These are phyloP conservation scores for Ameiurus melas DNA, from an alignment of 2,113 vertebrate species.

Conservation along the genomic window DNA sequence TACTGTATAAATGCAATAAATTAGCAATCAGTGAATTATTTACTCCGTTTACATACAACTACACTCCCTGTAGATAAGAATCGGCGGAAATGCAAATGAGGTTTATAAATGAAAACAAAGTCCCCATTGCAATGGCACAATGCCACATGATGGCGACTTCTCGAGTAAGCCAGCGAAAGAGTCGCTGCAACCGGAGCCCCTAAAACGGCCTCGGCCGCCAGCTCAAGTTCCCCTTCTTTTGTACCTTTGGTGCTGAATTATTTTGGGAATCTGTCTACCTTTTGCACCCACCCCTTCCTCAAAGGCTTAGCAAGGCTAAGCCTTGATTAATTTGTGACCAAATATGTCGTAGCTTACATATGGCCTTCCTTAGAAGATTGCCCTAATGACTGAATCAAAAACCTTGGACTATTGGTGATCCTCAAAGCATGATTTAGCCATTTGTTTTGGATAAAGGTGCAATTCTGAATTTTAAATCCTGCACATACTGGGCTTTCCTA, in stretches of 20 bases:
- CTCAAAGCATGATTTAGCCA: background rate
- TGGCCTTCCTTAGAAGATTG: background rate
- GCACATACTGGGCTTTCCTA: background rate
- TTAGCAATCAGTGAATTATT: slow-evolving; percentile 30
- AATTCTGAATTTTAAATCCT: background rate
- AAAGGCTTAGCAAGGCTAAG: background rate
- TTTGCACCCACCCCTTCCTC: slow-evolving; percentile 53
- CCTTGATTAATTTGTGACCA: background rate
- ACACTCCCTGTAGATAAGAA: slow-evolving; percentile 11
- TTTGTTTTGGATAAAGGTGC: background rate
- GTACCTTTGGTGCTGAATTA: slow-evolving; percentile 72
- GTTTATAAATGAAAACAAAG: slow-evolving; percentile 43
- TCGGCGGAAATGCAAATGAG: slow-evolving; percentile 33
- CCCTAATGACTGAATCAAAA: background rate
- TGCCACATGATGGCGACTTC: slow-evolving; percentile 28
- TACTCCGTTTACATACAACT: background rate
- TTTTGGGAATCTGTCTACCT: slow-evolving; percentile 63
- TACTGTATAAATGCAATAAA: background rate
- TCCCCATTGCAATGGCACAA: slow-evolving; percentile 3
- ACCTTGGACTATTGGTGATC: background rate
- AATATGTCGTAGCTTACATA: background rate
- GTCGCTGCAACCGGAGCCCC: slow-evolving; percentile 67
- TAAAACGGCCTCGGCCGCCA: slow-evolving; percentile 45
- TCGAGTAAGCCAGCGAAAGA: slow-evolving; percentile 36
- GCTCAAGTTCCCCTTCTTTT: slow-evolving; percentile 68